Conservation (phyloP, 2,797 vertebrate genomes). For the Enteromius thamalakanensis region DNA sequence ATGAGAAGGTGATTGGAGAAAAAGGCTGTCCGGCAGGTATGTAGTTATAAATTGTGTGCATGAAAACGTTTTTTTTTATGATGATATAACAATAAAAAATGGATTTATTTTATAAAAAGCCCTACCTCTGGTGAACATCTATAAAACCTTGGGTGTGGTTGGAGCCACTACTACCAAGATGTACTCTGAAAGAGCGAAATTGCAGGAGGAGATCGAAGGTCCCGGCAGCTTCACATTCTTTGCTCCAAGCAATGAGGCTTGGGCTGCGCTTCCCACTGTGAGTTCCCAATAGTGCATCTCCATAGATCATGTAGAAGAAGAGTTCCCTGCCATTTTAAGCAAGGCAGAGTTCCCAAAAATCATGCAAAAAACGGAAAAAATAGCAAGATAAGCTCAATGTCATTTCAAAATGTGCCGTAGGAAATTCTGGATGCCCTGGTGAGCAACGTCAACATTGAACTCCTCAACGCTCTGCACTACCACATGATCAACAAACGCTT, state of each 20-base stretch:
- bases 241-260: conserved; percentile 94
- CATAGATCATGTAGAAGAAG: conserved; percentile 1
- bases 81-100: not conserved
- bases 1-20: conserved; percentile 91
- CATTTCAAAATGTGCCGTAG: conserved; percentile 69
- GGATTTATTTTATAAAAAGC: conserved; percentile 78
- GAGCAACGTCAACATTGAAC: conserved; percentile 97
- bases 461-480: conserved; percentile 95
- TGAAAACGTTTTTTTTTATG: not conserved
- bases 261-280: conserved; percentile 88
- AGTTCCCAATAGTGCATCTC: conserved; percentile 64
- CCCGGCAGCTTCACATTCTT: conserved; percentile 97
- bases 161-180: conserved; percentile 92
- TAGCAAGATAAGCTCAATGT: not conserved
- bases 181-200: conserved; percentile 89
- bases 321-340: not conserved
- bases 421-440: conserved; percentile 96
- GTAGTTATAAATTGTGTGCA: conserved; percentile 30
- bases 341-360: not conserved
- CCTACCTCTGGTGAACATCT: conserved; percentile 92
- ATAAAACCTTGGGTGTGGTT: conserved; percentile 88
- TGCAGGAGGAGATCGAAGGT: conserved; percentile 89
- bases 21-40: conserved; percentile 96
- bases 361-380: not conserved
- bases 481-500: conserved; percentile 93